phyloP scores from a whole-genome alignment of 2,888 invertebrate genomes.

The Plutella xylostella region DNA sequence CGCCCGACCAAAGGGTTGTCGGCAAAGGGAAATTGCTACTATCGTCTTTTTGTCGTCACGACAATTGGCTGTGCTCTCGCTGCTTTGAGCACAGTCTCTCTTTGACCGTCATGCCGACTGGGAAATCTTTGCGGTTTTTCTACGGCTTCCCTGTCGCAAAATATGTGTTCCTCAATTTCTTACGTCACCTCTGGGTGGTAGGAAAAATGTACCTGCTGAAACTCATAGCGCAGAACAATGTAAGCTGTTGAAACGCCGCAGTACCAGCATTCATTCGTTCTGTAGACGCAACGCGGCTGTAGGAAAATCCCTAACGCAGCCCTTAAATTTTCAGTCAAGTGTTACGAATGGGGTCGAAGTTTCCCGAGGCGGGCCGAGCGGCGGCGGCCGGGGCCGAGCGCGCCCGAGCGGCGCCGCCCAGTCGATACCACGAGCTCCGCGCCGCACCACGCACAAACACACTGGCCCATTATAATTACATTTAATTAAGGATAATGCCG shows the following conservation, averaged over 20 bases:
- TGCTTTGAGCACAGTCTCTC: conserved; percentile 26
- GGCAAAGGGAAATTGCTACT: conserved; percentile 53
- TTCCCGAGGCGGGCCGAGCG: conserved; percentile 38
- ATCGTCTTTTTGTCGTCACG: conserved; percentile 45
- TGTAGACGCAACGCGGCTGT: conserved; percentile 41
- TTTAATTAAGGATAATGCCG: conserved; percentile 62
- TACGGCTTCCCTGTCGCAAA: not conserved
- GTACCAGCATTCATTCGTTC: conserved; percentile 9
- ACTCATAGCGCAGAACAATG: no score
- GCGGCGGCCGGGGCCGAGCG: conserved; percentile 27
- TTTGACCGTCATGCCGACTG: conserved; percentile 23
- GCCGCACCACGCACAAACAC: conserved; percentile 56
- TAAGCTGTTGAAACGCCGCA: no score
- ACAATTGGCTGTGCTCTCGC: conserved; percentile 42
- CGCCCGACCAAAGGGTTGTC: conserved; percentile 51
- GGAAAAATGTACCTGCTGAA: no score
- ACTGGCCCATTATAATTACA: conserved; percentile 68
- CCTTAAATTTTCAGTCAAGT: conserved; percentile 58
- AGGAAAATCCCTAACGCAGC: conserved; percentile 53
- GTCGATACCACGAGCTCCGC: conserved; percentile 69
- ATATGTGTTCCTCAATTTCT: no score
- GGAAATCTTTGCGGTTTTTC: not conserved
- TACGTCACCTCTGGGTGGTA: no score
- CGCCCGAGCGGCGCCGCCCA: conserved; percentile 63
- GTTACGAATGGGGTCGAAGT: conserved; percentile 34